These are phyloP conservation scores for Cydia amplana DNA, from an alignment of 1,140 invertebrate genomes.

Conservation along the genomic window DNA sequence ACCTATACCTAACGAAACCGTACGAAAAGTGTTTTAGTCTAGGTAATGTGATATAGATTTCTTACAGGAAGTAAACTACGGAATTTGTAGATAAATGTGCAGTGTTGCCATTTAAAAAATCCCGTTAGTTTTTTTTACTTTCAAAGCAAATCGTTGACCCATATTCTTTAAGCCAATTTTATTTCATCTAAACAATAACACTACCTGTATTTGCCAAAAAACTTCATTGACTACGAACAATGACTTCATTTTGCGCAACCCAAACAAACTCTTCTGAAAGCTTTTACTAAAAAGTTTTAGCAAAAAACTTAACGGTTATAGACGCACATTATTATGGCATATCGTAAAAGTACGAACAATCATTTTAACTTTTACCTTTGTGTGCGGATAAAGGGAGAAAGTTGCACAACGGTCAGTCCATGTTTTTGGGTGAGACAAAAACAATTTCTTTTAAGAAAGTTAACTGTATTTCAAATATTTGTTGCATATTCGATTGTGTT, in stretches of 20 bases:
- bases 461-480: conserved; percentile 37
- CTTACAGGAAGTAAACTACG: too few species aligned
- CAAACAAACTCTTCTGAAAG: conserved; percentile 48
- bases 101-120: neutral
- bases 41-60: too few species aligned
- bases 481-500: neutral
- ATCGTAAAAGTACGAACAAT: conserved; percentile 57
- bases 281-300: conserved; percentile 49
- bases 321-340: conserved; percentile 49
- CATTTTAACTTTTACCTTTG: conserved; percentile 66
- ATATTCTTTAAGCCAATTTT: neutral
- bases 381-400: conserved; percentile 73
- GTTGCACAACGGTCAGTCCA: conserved; percentile 71
- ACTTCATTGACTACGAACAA: conserved; percentile 7
- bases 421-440: conserved; percentile 59
- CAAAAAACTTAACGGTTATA: conserved; percentile 45
- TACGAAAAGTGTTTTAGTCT: too few species aligned
- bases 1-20: too few species aligned
- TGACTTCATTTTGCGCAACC: conserved; percentile 40
- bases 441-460: conserved; percentile 52
- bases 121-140: neutral
- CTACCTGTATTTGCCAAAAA: conserved; percentile 25
- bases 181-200: neutral
- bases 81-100: too few species aligned
- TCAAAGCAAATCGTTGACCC: neutral